Conservation (phyloP, 2,113 vertebrate genomes). For the Ranitomeya imitator region DNA sequence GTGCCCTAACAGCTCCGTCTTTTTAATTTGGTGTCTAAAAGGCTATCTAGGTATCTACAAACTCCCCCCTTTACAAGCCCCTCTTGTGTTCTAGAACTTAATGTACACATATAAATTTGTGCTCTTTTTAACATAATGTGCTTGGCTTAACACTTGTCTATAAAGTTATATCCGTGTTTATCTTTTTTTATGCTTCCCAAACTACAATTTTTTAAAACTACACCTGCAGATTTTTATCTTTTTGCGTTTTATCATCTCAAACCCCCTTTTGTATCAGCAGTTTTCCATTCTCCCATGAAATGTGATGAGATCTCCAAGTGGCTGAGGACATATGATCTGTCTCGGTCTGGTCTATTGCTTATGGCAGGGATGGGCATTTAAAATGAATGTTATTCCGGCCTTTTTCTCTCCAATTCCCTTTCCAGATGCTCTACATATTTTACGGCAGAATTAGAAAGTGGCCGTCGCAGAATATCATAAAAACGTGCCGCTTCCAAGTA, state of each 20-base stretch:
- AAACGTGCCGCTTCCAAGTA: conserved; percentile 60
- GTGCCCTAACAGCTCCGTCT: conserved; percentile 15
- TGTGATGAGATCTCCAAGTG: conserved; percentile 76
- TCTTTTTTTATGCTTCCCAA: conserved; percentile 72
- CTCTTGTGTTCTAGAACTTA: conserved; percentile 50
- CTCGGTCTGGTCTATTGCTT: conserved; percentile 68
- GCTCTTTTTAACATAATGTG: conserved; percentile 12
- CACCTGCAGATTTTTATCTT: conserved; percentile 85
- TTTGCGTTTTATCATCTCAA: conserved; percentile 74
- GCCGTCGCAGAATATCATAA: conserved; percentile 65
- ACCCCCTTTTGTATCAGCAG: conserved; percentile 73
- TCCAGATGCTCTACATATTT: conserved; percentile 72
- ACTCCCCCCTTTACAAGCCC: conserved; percentile 46
- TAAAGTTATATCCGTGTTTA: conserved; percentile 64
- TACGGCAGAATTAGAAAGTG: conserved; percentile 72
- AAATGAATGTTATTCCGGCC: conserved; percentile 73
- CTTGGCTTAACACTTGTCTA: conserved; percentile 61
- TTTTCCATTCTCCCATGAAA: conserved; percentile 81
- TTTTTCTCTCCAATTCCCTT: conserved; percentile 69
- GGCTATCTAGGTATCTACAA: conserved; percentile 20
- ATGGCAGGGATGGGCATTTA: conserved; percentile 68
- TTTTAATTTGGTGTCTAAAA: conserved; percentile 48
- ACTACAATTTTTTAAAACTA: conserved; percentile 70
- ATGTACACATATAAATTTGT: conserved; percentile 52
- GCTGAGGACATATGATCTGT: conserved; percentile 76